Percentiles rank a stretch among this genome's conserved stretches.
phyloP scores from a whole-genome alignment of 1,140 invertebrate species.

The Piezodorus guildinii region DNA sequence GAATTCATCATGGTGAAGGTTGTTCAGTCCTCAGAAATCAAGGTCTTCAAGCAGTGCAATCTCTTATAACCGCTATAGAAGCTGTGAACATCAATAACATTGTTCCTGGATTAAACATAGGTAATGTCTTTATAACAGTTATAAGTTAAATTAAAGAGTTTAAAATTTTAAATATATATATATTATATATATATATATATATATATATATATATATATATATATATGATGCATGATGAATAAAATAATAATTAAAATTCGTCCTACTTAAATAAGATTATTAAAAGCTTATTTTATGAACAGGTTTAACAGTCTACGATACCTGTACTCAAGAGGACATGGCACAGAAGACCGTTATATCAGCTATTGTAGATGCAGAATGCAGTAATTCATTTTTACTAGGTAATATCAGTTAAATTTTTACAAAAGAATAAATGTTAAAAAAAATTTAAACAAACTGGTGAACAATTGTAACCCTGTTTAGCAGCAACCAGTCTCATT shows the following conservation, averaged over 20 bases:
- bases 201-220: neutral
- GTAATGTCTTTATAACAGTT: slow-evolving; percentile 27
- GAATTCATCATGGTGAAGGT: slow-evolving; percentile 35
- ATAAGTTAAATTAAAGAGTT: neutral
- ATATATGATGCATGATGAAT: neutral
- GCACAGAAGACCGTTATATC: slow-evolving; percentile 28
- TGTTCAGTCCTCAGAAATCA: slow-evolving; percentile 35
- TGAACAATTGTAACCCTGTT: too few relatives aligned
- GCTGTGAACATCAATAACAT: slow-evolving; percentile 36
- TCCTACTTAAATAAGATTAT: neutral
- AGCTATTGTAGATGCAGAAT: slow-evolving; percentile 27
- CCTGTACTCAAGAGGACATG: slow-evolving; percentile 24
- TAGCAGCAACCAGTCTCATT: too few relatives aligned
- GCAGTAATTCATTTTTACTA: slow-evolving; percentile 19
- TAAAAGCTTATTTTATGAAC: slow-evolving; percentile 5
- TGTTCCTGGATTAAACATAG: slow-evolving; percentile 34
- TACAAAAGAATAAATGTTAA: neutral
- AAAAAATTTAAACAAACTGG: neutral
- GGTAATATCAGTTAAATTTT: slow-evolving; percentile 19
- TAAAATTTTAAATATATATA: too few relatives aligned
- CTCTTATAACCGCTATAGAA: slow-evolving; percentile 34
- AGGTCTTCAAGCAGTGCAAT: slow-evolving; percentile 35
- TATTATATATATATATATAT: too few relatives aligned
- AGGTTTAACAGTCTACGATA: slow-evolving; percentile 30
- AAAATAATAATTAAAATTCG: too few relatives aligned